A percentile compares a stretch with the other conserved stretches of the same genome.
Evolutionary conservation across 2,113 vertebrate species (phyloP).

Genomic region (Meleagris gallopavo): DNA sequence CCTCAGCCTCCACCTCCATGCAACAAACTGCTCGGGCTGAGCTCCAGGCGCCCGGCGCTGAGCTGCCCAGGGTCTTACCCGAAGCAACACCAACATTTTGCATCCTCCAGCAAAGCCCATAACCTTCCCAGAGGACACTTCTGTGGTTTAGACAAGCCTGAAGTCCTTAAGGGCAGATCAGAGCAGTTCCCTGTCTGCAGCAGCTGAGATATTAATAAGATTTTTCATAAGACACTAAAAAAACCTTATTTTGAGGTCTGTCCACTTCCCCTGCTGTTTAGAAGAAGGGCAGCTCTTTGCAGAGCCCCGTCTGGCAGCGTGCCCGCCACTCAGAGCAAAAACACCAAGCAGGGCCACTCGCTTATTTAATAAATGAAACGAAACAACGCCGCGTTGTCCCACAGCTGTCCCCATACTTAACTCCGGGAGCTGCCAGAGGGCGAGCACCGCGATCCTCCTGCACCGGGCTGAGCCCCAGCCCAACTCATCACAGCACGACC

Average conservation of each 20-base stretch:
- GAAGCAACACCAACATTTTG: neutral
- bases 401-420: fast-evolving
- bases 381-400: neutral
- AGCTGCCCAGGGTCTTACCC: neutral
- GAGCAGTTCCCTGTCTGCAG: neutral
- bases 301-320: neutral
- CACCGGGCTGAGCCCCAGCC: neutral
- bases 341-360: neutral
- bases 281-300: neutral
- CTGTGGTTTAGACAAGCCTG: neutral
- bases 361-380: neutral
- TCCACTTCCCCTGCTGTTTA: neutral
- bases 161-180: neutral
- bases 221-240: neutral
- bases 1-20: neutral
- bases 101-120: slow-evolving; percentile 25
- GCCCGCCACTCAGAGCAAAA: neutral
- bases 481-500: neutral
- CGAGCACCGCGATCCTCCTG: fast-evolving
- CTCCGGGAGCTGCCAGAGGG: neutral
- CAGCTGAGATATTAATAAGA: neutral
- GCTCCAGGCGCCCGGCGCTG: neutral
- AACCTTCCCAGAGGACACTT: neutral
- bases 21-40: neutral
- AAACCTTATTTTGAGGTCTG: neutral